phyloP scores from a whole-genome alignment of 2,888 invertebrate species.

The Acronicta psi region DNA sequence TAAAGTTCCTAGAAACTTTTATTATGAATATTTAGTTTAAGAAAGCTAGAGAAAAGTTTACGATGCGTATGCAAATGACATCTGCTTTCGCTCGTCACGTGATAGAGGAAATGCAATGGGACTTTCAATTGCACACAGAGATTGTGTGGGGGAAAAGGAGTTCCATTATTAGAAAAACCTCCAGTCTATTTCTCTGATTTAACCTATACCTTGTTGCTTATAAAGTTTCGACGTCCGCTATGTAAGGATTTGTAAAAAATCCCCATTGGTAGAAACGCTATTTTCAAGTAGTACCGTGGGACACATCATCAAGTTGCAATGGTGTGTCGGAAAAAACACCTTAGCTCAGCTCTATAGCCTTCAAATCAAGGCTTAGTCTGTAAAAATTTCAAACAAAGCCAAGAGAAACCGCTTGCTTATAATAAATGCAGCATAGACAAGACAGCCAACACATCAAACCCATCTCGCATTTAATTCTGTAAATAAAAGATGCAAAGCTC shows the following conservation, averaged over 20 bases:
- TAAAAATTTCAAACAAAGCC: no score
- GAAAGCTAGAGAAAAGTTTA: background rate
- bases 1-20: no score
- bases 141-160: background rate
- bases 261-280: no score
- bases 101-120: background rate
- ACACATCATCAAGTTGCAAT: no score
- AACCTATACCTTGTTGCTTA: no score
- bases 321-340: no score
- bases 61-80: conserved; percentile 1
- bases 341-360: no score
- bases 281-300: no score
- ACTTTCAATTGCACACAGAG: background rate
- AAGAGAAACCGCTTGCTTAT: no score
- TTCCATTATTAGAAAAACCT: background rate
- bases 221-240: no score
- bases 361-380: no score
- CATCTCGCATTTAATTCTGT: conserved; percentile 30
- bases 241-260: no score
- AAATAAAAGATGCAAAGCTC: conserved; percentile 29
- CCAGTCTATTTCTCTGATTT: background rate
- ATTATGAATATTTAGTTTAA: conserved; percentile 11
- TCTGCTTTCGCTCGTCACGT: background rate
- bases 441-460: conserved; percentile 8
- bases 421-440: conserved; percentile 4